phyloP scores from a whole-genome alignment of 64 coral and sea anemone species.

The Pachyseris speciosa region DNA sequence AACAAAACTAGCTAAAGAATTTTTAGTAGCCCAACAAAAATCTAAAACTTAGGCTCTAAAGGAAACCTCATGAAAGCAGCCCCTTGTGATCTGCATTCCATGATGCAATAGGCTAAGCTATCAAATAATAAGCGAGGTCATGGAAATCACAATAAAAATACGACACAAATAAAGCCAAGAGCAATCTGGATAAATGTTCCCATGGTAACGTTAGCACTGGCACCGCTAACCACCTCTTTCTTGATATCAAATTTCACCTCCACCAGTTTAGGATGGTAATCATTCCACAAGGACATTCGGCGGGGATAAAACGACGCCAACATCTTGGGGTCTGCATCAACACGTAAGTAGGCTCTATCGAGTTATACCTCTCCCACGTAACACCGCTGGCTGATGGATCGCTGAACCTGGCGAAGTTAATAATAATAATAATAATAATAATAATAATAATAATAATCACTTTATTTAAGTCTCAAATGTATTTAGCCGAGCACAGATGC shows the following conservation, averaged over 20 bases:
- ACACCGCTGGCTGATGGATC: conserved; percentile 50
- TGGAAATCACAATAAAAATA: background rate
- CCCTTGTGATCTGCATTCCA: too few species aligned
- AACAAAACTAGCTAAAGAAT: too few species aligned
- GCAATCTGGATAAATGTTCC: background rate
- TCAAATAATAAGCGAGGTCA: background rate
- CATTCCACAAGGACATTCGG: conserved; percentile 71
- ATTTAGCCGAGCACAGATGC: too few species aligned
- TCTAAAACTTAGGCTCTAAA: too few species aligned
- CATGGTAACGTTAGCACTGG: background rate
- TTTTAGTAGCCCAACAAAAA: too few species aligned
- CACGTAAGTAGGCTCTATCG: conserved; percentile 40
- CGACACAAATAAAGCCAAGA: background rate
- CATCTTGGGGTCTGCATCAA: conserved; percentile 34
- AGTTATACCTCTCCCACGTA: conserved; percentile 53
- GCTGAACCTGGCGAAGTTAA: conserved; percentile 64
- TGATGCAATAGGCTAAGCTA: too few species aligned
- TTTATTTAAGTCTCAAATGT: too few species aligned
- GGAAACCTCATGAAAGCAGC: too few species aligned
- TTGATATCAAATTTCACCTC: background rate
- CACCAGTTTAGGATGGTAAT: conserved; percentile 62
- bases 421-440: too few species aligned
- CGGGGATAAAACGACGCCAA: conserved; percentile 29
- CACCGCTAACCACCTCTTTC: background rate
- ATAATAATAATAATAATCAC: too few species aligned